These are phyloP conservation scores for Naso thynnoides DNA, from an alignment of 2,797 vertebrate species.

Conservation along the genomic window DNA sequence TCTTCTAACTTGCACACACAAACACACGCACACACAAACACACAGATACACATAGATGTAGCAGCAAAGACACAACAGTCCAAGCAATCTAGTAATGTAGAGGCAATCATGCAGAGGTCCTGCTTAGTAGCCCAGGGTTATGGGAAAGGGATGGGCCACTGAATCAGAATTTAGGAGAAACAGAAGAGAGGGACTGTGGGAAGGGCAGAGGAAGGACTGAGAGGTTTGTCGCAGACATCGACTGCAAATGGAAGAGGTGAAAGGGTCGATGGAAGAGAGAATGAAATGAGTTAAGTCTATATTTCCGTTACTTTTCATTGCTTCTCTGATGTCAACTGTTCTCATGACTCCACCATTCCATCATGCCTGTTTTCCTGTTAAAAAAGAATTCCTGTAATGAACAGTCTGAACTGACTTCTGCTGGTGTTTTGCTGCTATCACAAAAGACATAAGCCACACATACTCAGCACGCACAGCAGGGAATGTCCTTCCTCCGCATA, in stretches of 20 bases:
- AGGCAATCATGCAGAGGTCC: constrained; percentile 65
- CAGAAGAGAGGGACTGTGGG: constrained; percentile 41
- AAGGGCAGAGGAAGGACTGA: constrained; percentile 27
- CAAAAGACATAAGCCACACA: constrained; percentile 20
- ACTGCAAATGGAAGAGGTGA: constrained; percentile 39
- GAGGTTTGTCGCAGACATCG: constrained; percentile 18
- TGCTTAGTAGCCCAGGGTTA: constrained; percentile 70
- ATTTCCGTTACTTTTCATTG: not conserved
- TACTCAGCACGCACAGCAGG: constrained; percentile 16
- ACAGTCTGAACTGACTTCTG: not conserved
- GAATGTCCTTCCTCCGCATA: constrained; percentile 35
- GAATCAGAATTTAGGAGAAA: constrained; percentile 47
- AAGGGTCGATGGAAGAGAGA: constrained; percentile 9
- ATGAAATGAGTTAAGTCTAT: constrained; percentile 9
- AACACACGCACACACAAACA: constrained; percentile 18
- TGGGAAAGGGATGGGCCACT: constrained; percentile 74
- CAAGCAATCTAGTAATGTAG: constrained; percentile 42
- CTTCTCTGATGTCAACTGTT: constrained; percentile 17
- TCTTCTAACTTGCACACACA: constrained; percentile 15
- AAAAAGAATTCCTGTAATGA: not conserved
- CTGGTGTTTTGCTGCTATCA: constrained; percentile 6
- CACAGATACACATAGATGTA: constrained; percentile 31
- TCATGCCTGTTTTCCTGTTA: constrained; percentile 2
- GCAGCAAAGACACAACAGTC: constrained; percentile 45
- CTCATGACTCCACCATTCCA: constrained; percentile 7